phyloP scores from a whole-genome alignment of 2,113 vertebrate species.

The Amblyopsis rosae region DNA sequence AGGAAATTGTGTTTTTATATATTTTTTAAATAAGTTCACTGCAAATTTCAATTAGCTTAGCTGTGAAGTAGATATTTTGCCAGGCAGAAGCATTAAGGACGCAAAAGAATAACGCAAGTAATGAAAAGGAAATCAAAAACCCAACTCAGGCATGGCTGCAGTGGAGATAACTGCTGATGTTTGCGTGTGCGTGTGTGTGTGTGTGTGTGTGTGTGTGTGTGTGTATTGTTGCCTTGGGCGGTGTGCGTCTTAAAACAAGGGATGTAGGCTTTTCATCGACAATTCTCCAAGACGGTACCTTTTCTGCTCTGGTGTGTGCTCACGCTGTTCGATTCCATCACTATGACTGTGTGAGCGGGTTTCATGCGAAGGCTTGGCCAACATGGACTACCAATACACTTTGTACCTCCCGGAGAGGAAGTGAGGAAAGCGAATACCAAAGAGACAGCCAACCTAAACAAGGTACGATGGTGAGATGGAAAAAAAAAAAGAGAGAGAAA shows the following conservation, averaged over 20 bases:
- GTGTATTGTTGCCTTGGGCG: constrained; percentile 58
- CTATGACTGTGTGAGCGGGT: constrained; percentile 7
- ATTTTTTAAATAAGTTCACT: constrained; percentile 17
- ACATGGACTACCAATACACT: constrained; percentile 30
- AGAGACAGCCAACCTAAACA: constrained; percentile 11
- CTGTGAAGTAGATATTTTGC: constrained; percentile 43
- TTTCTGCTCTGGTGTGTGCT: constrained; percentile 49
- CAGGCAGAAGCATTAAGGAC: constrained; percentile 31
- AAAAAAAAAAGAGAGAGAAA: neutral
- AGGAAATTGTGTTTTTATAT: neutral
- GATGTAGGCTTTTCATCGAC: constrained; percentile 45
- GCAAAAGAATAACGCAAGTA: constrained; percentile 56
- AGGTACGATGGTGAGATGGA: constrained; percentile 4
- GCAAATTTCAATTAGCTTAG: constrained; percentile 37
- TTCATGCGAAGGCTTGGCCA: constrained; percentile 23
- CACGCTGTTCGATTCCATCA: constrained; percentile 37
- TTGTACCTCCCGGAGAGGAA: constrained; percentile 37
- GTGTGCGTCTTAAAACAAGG: constrained; percentile 62
- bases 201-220: constrained; percentile 37
- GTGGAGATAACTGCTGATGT: constrained; percentile 35
- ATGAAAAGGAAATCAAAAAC: constrained; percentile 68
- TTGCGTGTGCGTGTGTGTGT: constrained; percentile 46
- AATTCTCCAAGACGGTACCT: constrained; percentile 61
- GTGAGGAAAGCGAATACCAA: constrained; percentile 12
- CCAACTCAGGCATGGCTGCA: constrained; percentile 40